Evolutionary conservation across 2,888 invertebrate genomes (phyloP), one percentile per base, ranked within the genome.

Genomic region (Leptopilina syphax): DNA sequence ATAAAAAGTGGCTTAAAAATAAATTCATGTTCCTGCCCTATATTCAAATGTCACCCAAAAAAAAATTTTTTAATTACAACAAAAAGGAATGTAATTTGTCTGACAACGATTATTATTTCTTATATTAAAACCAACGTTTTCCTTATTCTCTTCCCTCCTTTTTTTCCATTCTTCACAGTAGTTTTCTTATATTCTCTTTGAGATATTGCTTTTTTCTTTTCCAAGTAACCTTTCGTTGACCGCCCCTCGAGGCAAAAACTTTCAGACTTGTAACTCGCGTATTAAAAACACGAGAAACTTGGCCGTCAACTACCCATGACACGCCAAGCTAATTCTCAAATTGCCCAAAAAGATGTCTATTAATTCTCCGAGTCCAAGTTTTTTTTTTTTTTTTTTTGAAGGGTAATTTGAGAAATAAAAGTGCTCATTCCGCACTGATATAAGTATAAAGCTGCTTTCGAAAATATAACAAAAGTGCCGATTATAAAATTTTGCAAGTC

Each of bases 291-390:
- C 83, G 84, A 50, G 50, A 50, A 73, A 83, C 70, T 80, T 84
- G 76, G 84, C 85, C 88, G 91, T 88, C 91, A 92, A 92, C 91
- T 90, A 91, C 87, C 91, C 91, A 90, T 92, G 91, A 85, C 84
- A 82, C 63, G 82, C 80, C 78, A 80, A 81, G 84, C 81, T 84
- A 83, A 90, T 90, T 90, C 88, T 84, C 86, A 87, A 89, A 90
- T 89, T 87, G 87, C 86, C 87, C 50, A 81, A 81, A 82, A 84
- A 80, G 77, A 81, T 73, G 73, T 73, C 73, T 73, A 73, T 73
- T 73, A 73, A 57, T 44, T 44, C 8, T 44, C 8, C 44, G 5
- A 44, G 5, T 44, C 7, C 8, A 57, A n/a, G 7, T 73, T 34
- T 10, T 7, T 41, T n/a, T 27, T 8, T n/a, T 54, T 34, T 41